Evolutionary conservation across 1,140 invertebrate species (phyloP).

Genomic region (Microplitis mediator): DNA sequence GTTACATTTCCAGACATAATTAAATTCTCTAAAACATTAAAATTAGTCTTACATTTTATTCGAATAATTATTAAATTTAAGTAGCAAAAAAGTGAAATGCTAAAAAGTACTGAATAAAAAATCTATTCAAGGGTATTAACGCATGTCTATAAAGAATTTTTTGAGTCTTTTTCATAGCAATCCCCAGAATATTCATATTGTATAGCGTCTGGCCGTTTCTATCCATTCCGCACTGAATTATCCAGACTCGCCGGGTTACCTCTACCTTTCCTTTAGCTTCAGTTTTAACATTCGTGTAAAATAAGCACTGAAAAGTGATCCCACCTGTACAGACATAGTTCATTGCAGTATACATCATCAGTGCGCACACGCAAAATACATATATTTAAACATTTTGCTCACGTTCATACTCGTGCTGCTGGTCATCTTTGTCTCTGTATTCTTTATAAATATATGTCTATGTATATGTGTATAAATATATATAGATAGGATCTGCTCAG

Average conservation of each 20-base stretch:
- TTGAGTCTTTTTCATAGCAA: not conserved
- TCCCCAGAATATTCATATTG: conserved; percentile 42
- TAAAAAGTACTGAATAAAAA: no score
- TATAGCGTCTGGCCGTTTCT: conserved; percentile 45
- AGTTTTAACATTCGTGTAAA: conserved; percentile 12
- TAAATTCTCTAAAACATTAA: no score
- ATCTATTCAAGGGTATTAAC: no score
- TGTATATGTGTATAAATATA: not conserved
- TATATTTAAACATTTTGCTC: not conserved
- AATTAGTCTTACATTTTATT: no score
- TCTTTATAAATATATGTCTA: not conserved
- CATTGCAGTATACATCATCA: conserved; percentile 2
- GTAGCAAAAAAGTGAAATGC: not conserved
- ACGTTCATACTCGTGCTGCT: conserved; percentile 6
- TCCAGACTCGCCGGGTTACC: conserved; percentile 30
- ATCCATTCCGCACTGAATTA: conserved; percentile 44
- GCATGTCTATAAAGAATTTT: not conserved
- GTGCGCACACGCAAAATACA: conserved; percentile 5
- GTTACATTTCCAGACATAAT: no score
- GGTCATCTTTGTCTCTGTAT: conserved; percentile 5
- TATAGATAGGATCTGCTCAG: no score
- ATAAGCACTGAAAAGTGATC: not conserved
- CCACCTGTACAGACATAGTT: not conserved
- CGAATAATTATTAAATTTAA: no score
- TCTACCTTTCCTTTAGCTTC: not conserved